Evolutionary conservation across 2,888 invertebrate species (phyloP).

Genomic region (Aspidiotus rigidus): DNA sequence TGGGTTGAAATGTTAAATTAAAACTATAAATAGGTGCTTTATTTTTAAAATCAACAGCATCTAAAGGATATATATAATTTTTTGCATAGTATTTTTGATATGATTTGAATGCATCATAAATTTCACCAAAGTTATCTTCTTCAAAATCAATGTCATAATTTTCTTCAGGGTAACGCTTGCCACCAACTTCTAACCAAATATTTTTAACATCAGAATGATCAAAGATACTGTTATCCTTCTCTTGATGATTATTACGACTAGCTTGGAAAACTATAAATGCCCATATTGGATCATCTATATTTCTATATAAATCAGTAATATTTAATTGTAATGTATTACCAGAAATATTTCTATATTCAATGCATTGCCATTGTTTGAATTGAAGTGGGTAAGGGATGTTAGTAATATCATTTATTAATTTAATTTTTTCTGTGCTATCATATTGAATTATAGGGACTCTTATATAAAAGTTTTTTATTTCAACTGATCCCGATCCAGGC

Average conservation of each 20-base stretch:
- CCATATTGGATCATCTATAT: not conserved
- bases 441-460: not conserved
- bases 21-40: conserved; percentile 1
- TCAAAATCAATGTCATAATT: conserved; percentile 4
- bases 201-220: not conserved
- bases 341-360: conserved; percentile 3
- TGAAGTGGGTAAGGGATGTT: not conserved
- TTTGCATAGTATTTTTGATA: conserved; percentile 3
- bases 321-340: not conserved
- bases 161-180: conserved; percentile 1
- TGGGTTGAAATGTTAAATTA: not conserved
- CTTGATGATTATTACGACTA: not conserved
- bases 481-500: not conserved
- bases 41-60: conserved; percentile 4
- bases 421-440: not conserved
- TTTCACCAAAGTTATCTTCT: not conserved
- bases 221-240: not conserved
- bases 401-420: conserved; percentile 3
- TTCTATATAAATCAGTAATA: conserved; percentile 4
- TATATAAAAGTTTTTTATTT: not conserved
- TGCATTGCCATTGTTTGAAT: conserved; percentile 1
- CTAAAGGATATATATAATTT: not conserved
- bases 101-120: conserved; percentile 4
- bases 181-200: conserved; percentile 2
- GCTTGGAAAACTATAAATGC: not conserved